These are phyloP conservation scores for Lasioglossum baleicum DNA, from an alignment of 1,140 invertebrate species.

Conservation along the genomic window DNA sequence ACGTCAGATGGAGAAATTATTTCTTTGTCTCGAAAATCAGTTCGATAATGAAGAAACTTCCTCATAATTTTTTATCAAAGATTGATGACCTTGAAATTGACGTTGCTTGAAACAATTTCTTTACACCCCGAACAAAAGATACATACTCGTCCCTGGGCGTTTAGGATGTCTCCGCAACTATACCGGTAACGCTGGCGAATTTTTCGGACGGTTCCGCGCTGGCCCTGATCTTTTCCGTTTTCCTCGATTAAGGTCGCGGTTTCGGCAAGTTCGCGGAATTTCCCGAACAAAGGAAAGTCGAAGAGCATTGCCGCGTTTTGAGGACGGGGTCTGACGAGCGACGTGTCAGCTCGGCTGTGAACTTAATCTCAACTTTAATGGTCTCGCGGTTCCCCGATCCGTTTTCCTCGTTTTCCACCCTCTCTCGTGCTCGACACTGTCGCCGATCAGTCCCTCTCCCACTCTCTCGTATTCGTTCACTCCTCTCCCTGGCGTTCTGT, in stretches of 20 bases:
- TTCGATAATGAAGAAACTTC: no score
- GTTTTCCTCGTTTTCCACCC: background rate
- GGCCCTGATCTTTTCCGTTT: background rate
- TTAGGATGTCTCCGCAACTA: no score
- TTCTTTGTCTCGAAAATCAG: no score
- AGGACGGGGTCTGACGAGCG: background rate
- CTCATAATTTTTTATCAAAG: no score
- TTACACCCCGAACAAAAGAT: no score
- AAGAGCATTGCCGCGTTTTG: background rate
- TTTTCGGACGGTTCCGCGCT: background rate
- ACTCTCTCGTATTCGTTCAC: background rate
- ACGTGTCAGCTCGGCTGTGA: background rate
- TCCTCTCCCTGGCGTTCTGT: background rate
- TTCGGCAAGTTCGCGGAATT: background rate
- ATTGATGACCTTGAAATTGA: no score
- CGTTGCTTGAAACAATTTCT: no score
- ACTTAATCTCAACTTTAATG: slow-evolving; percentile 26
- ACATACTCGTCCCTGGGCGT: no score
- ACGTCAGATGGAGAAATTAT: no score
- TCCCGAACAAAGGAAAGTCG: background rate
- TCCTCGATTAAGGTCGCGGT: slow-evolving; percentile 8
- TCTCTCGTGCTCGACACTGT: no score
- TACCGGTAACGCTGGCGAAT: no score
- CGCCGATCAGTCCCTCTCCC: no score
- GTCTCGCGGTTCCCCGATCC: slow-evolving; percentile 12